Evolutionary conservation across 2,113 vertebrate species (phyloP), one percentile per base, ranked within the genome.

Genomic region (Anguilla rostrata): DNA sequence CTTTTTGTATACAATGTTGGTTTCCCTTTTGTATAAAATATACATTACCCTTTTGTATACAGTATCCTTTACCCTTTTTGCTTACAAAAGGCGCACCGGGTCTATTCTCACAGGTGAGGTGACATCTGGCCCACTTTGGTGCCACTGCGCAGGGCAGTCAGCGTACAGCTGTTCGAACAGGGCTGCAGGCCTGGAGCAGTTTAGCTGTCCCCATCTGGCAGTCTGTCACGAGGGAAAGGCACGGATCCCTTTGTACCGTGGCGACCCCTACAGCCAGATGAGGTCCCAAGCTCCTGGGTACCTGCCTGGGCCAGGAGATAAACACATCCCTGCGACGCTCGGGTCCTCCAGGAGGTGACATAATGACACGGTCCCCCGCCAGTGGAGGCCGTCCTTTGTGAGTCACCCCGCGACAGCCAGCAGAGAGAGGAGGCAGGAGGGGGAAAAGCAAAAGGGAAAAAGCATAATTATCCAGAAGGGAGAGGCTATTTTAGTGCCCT

Each of bases 341-440:
- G 26, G 71, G 9, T 29, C 71, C 71, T 75, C 71, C 26, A 34
- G 71, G 71, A 75, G 71, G 26, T 34, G n/a, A 34, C 71, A 75
- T 75, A 75, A 75, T 34, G 71, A 75, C 71, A 75, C 71, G n/a
- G 71, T 75, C 26, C 71, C 71, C n/a, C 26, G 71, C 71, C 71
- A 75, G 71, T 2, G 71, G n/a, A 75, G n/a, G 11, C n/a, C 11
- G 5, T 34, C 71, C 71, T 75, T 75, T 75, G n/a, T 75, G 71
- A 75, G 71, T 75, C n/a, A 75, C n/a, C n/a, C 71, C 11, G 26
- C 9, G 71, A 75, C 71, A 75, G n/a, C 26, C 11, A 2, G 5
- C 20, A 75, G 71, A 7, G 63, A 71, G 71, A 75, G 8, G 3
- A 34, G 71, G 71, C 11, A 6, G 11, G 60, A 29, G n/a, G 34